Base-by-base conservation (phyloP, 2,888 invertebrate genomes). In the Rhagophthalmus giganteus region DNA sequence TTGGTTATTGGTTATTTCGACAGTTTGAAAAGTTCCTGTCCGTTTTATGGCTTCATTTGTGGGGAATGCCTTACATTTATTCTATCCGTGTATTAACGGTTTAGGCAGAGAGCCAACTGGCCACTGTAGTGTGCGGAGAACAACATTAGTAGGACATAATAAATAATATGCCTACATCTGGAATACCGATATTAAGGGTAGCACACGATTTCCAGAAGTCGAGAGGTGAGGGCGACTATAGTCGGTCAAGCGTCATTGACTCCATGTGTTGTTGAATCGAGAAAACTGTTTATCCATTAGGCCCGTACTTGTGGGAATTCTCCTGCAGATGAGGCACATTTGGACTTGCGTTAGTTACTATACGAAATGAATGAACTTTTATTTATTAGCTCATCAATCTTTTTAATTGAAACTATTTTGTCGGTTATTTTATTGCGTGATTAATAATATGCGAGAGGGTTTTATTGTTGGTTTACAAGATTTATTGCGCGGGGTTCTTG, bases 241-340 rank as follows among this genome's bases (percentile, higher is more conserved):
- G 40, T 45, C 54, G 40, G 46, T 50, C 39, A 49, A 54, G 54
- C 54, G 38, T 50, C 54, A 54, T 54, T 50, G 45, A 54, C 54
- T 50, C 35, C 54, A 54, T 45, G 49, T 50, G 54, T 40, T 49
- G 45, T 42, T 38, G 39, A 31, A 45, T 44, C 37, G 35, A 54
- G 54, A 41, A 44, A 42, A 45, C 47, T 54, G 54, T 52, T 40
- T 47, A 53, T 54, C 47, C 41, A 53, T 50, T 33, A 50, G 44
- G 38, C 44, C 39, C 10, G 38, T 28, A 50, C 44, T 50, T 39
- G 32, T 50, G 50, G 50, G 50, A 50, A 33, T 50, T 44, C 31
- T 16, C 8, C 11, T 32, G 10, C 31, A 31, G 25, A 38, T 32
- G 31, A 16, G 37, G n/a, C 15, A 12, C 20, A 20, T 28, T 15